Evolutionary conservation across 2,888 invertebrate species (phyloP).

Genomic region (Vannuccia rotundouncinata): DNA sequence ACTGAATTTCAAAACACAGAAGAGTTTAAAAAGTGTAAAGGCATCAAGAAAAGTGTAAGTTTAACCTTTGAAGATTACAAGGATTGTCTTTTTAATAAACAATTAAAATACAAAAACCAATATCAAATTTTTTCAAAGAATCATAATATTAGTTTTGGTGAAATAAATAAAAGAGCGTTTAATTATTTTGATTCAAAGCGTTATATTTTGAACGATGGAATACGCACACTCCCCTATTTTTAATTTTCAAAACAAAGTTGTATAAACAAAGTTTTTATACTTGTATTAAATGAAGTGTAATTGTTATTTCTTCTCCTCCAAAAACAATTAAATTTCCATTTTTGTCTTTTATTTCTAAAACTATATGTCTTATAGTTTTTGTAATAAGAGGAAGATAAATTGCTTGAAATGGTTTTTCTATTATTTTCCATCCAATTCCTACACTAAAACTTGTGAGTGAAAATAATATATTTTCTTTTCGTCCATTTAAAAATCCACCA

Average conservation of each 20-base stretch:
- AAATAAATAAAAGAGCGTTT: background rate
- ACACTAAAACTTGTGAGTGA: slow-evolving; percentile 20
- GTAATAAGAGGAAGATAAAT: slow-evolving; percentile 39
- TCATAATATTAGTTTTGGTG: background rate
- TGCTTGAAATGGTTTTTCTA: slow-evolving; percentile 38
- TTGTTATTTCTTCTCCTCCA: slow-evolving; percentile 37
- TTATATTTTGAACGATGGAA: no score
- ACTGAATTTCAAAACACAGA: background rate
- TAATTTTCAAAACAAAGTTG: no score
- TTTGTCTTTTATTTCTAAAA: slow-evolving; percentile 39
- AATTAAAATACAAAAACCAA: background rate
- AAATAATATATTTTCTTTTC: background rate
- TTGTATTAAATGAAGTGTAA: slow-evolving; percentile 41
- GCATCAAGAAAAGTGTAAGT: slow-evolving; percentile 44
- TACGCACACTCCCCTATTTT: no score
- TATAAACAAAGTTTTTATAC: no score
- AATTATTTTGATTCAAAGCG: background rate
- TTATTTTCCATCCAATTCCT: slow-evolving; percentile 41
- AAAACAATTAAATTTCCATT: slow-evolving; percentile 37
- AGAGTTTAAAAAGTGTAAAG: slow-evolving; percentile 45
- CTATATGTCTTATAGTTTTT: slow-evolving; percentile 37
- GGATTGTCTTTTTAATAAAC: background rate
- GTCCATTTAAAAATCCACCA: background rate
- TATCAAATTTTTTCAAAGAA: background rate
- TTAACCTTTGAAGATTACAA: background rate